A percentile compares a stretch with the other conserved stretches of the same genome.
Conservation (phyloP, 2,797 vertebrate genomes). For the Kryptolebias ocellatus region DNA sequence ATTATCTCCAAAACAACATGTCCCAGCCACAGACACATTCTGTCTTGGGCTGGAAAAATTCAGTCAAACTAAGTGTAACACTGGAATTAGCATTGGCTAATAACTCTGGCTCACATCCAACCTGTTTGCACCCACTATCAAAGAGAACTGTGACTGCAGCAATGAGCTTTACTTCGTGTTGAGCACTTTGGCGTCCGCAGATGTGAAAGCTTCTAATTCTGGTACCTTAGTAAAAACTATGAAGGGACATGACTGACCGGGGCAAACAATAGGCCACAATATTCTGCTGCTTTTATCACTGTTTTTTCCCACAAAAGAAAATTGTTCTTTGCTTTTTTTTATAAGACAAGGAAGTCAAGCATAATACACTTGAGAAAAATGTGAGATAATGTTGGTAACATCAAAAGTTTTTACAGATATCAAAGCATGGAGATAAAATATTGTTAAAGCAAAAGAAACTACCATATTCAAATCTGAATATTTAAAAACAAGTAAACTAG, state of each 20-base stretch:
- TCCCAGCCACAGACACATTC: constrained; percentile 35
- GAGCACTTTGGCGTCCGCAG: not conserved
- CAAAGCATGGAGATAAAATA: not conserved
- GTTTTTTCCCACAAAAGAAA: not conserved
- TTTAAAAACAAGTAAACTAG: too few species aligned
- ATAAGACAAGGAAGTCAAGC: too few species aligned
- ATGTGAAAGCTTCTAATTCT: not conserved
- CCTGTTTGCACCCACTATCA: constrained; percentile 28
- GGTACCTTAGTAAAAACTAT: not conserved
- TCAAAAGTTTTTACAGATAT: not conserved
- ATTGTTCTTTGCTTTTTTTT: too few species aligned
- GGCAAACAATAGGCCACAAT: not conserved
- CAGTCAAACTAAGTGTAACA: constrained; percentile 45
- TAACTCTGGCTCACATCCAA: constrained; percentile 43
- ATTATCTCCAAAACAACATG: constrained; percentile 57
- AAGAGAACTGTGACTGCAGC: constrained; percentile 1
- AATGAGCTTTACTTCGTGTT: constrained; percentile 8
- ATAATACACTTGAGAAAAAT: too few species aligned
- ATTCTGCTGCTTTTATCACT: not conserved
- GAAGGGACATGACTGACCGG: not conserved
- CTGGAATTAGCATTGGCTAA: constrained; percentile 31
- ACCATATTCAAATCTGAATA: not conserved
- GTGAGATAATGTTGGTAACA: too few species aligned
- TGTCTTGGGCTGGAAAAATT: constrained; percentile 34
- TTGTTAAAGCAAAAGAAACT: not conserved